Percentiles rank a stretch among this genome's conserved stretches.
Evolutionary conservation across 2,797 vertebrate species (phyloP).

Genomic region (Malurus splendens): DNA sequence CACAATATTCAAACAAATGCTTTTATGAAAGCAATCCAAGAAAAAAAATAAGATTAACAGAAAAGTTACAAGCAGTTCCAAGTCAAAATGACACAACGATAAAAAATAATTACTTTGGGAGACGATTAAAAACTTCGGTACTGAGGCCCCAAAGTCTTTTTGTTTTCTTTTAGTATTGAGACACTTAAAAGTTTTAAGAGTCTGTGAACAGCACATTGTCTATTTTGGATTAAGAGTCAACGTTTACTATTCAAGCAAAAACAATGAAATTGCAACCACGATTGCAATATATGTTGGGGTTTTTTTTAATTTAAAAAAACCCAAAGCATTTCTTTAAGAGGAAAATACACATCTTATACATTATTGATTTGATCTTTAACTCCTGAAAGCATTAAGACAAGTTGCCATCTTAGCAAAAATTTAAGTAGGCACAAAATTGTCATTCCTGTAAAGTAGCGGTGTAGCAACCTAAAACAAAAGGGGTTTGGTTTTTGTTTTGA

Average conservation of each 20-base stretch:
- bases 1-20: neutral
- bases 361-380: neutral
- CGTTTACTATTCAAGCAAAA: neutral
- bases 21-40: neutral
- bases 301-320: neutral
- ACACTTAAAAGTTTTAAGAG: neutral
- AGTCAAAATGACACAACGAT: neutral
- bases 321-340: neutral
- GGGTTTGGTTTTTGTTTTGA: neutral
- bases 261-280: neutral
- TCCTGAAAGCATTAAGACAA: neutral
- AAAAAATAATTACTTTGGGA: neutral
- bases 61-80: neutral
- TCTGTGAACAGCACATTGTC: neutral
- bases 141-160: neutral
- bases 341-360: neutral
- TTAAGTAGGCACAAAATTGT: neutral
- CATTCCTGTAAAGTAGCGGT: neutral
- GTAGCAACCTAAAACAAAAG: neutral
- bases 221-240: neutral
- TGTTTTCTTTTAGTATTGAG: neutral
- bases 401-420: neutral
- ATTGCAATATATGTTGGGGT: neutral
- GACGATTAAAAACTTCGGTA: neutral
- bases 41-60: neutral